Conservation (phyloP, 1,140 invertebrate genomes). For the Drosophila simulans region DNA sequence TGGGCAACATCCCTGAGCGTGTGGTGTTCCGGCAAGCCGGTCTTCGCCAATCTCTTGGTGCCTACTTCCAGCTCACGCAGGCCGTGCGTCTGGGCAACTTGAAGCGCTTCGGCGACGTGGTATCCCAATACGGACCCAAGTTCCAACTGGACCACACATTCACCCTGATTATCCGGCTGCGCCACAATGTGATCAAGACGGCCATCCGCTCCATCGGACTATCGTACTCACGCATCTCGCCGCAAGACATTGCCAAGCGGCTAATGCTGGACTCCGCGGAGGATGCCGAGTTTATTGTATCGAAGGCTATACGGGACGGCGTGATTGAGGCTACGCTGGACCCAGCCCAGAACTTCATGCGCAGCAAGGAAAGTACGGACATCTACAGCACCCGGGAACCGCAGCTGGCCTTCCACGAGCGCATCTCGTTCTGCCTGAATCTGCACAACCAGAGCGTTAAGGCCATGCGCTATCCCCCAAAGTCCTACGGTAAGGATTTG, state of each 20-base stretch:
- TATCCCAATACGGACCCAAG: conserved; percentile 95
- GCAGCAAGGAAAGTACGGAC: conserved; percentile 98
- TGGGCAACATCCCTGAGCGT: conserved; percentile 98
- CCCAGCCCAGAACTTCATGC: conserved; percentile 97
- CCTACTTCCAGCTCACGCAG: conserved; percentile 99
- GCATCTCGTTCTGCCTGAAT: conserved; percentile 98
- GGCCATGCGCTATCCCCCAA: conserved; percentile 99
- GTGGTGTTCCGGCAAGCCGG: conserved; percentile 95
- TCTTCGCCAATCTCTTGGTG: conserved; percentile 93
- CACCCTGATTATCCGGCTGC: conserved; percentile 95
- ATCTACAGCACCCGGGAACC: conserved; percentile 99
- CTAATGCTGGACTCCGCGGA: conserved; percentile 96
- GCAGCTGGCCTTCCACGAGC: conserved; percentile 97
- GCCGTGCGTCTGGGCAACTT: conserved; percentile 98
- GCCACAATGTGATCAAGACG: conserved; percentile 99
- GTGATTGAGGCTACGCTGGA: conserved; percentile 99
- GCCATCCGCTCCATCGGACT: conserved; percentile 98
- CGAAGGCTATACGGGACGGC: conserved; percentile 99
- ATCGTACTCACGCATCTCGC: conserved; percentile 98
- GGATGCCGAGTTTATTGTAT: conserved; percentile 99
- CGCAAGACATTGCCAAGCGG: conserved; percentile 97
- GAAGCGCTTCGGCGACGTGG: conserved; percentile 96
- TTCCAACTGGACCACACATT: conserved; percentile 97
- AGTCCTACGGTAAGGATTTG: conserved; percentile 98
- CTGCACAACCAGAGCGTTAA: conserved; percentile 99